These are phyloP conservation scores for Scartelaos histophorus DNA, from an alignment of 2,113 vertebrate species.

Conservation along the genomic window DNA sequence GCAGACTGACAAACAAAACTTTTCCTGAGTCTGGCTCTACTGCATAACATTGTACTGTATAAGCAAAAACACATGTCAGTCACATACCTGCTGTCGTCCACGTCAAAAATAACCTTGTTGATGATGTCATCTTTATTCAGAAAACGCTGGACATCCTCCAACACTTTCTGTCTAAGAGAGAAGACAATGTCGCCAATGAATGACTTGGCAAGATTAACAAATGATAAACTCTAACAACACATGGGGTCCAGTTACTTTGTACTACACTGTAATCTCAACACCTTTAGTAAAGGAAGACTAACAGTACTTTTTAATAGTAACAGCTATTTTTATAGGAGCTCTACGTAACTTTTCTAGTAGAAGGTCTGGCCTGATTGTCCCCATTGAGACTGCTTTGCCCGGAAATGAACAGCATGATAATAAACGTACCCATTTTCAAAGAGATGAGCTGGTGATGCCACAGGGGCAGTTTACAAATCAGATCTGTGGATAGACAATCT, in stretches of 20 bases:
- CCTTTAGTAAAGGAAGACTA: neutral
- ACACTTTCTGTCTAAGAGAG: conserved; percentile 82
- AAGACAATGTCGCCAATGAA: neutral
- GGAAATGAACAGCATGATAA: too few species aligned
- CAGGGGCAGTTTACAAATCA: too few species aligned
- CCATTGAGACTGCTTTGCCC: too few species aligned
- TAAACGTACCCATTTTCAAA: too few species aligned
- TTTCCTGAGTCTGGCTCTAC: conserved; percentile 1
- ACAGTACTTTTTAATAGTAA: neutral
- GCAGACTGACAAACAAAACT: conserved; percentile 57
- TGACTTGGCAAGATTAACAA: neutral
- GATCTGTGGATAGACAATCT: too few species aligned
- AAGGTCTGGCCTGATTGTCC: too few species aligned
- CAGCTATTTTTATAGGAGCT: too few species aligned
- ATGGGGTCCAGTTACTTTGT: neutral
- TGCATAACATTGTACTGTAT: neutral
- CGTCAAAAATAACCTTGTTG: conserved; percentile 85
- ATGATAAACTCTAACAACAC: neutral
- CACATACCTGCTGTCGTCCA: conserved; percentile 82
- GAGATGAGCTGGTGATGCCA: too few species aligned
- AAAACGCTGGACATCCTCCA: conserved; percentile 86
- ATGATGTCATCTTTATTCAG: conserved; percentile 80
- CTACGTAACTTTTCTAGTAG: too few species aligned
- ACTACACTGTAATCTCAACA: neutral
- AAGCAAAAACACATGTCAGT: neutral